phyloP scores from a whole-genome alignment of 2,888 invertebrate species.

The Leptarthrus brevirostris region DNA sequence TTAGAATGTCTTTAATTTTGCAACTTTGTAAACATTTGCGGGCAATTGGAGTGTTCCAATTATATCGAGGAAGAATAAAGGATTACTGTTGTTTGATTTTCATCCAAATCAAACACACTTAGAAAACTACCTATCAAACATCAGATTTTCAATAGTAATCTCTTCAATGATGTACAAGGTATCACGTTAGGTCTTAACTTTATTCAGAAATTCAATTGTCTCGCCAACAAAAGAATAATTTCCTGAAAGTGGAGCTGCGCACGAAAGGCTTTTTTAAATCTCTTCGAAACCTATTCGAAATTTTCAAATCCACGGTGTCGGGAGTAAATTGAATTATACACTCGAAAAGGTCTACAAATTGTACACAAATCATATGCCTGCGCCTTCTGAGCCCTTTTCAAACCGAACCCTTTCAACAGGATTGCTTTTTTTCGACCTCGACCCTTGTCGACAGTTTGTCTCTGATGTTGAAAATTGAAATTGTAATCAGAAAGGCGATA shows the following conservation, averaged over 20 bases:
- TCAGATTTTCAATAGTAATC: too few relatives aligned
- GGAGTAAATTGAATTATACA: conserved; percentile 40
- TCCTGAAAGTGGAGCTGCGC: conserved; percentile 8
- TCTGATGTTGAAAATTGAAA: conserved; percentile 36
- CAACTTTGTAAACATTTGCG: too few relatives aligned
- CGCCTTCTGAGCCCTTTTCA: conserved; percentile 39
- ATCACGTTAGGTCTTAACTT: too few relatives aligned
- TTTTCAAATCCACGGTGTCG: background rate
- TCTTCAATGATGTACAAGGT: too few relatives aligned
- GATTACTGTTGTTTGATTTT: too few relatives aligned
- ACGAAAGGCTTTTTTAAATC: conserved; percentile 13
- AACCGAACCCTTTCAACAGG: conserved; percentile 42
- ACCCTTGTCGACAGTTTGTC: conserved; percentile 31
- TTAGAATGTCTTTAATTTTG: too few relatives aligned
- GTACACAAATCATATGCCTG: conserved; percentile 44
- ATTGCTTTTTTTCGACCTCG: conserved; percentile 31
- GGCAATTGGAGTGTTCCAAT: too few relatives aligned
- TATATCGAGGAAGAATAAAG: too few relatives aligned
- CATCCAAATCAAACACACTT: too few relatives aligned
- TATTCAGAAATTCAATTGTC: conserved; percentile 7
- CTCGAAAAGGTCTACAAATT: conserved; percentile 44
- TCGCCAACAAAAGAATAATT: conserved; percentile 37
- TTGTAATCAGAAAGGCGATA: conserved; percentile 37
- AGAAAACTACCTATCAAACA: too few relatives aligned
- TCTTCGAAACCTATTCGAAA: conserved; percentile 9